Conservation (phyloP, 2,888 invertebrate genomes). For the Aleiodes testaceus region DNA sequence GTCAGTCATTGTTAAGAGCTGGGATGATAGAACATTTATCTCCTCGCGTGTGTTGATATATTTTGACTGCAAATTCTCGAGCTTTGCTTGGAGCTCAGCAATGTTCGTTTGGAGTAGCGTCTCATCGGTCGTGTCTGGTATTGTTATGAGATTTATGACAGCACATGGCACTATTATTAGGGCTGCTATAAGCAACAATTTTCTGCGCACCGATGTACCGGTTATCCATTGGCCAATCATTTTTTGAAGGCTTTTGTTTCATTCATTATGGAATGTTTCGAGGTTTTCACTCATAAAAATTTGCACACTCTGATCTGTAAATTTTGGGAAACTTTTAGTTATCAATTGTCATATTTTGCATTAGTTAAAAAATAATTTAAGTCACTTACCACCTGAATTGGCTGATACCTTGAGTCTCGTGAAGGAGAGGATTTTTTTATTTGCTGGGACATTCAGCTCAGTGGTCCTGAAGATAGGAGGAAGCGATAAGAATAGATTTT, state of each 20-base stretch:
- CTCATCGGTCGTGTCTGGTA: slow-evolving; percentile 66
- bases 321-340: neutral
- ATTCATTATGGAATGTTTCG: neutral
- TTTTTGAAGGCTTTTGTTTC: neutral
- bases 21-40: slow-evolving; percentile 80
- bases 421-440: too few species aligned
- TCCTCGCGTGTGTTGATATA: slow-evolving; percentile 86
- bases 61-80: slow-evolving; percentile 86
- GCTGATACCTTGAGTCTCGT: too few species aligned
- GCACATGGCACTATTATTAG: slow-evolving; percentile 65
- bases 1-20: slow-evolving; percentile 73
- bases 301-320: too few species aligned
- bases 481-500: too few species aligned
- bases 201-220: slow-evolving; percentile 62
- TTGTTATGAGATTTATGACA: slow-evolving; percentile 63
- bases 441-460: too few species aligned
- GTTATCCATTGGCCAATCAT: slow-evolving; percentile 65
- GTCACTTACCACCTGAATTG: too few species aligned
- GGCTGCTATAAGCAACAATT: slow-evolving; percentile 63
- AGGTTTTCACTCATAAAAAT: neutral
- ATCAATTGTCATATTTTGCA: neutral
- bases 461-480: too few species aligned
- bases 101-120: slow-evolving; percentile 73
- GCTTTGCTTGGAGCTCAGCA: slow-evolving; percentile 84
- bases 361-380: too few species aligned